Base-by-base conservation (phyloP, 1,140 invertebrate species). In the Macrobrachium rosenbergii region DNA sequence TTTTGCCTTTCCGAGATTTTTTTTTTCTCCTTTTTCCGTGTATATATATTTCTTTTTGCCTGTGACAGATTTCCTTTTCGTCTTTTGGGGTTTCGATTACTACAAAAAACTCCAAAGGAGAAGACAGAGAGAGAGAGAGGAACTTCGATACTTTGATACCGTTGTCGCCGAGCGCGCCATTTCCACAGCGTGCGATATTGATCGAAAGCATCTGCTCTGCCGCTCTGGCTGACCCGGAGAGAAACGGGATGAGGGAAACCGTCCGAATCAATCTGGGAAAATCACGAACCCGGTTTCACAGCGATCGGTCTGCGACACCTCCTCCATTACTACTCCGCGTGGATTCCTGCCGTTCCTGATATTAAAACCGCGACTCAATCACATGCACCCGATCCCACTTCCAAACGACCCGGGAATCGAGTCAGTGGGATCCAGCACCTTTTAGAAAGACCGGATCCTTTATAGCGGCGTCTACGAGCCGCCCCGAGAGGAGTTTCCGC, bases 311-410 rank as follows among this genome's bases (percentile, higher is more conserved):
- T 28, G n/a, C 77, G 67, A 43, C 77, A 45, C 84, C 84, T 80
- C 84, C 84, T 87, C 84, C 84, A 87, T 87, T 87, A 87, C 84
- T 28, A 52, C 77, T 87, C 63, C 77, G 84, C 67, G 78, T 59
- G 84, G 84, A 81, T 87, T 87, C 86, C 86, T 88, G 86, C 86
- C 86, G 86, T 67, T 88, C 86, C 72, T 88, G 86, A 88, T 88
- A 88, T 88, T 88, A 88, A 88, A 82, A 88, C 86, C 86, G 80
- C 86, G 86, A 88, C 86, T 88, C 86, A 77, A 88, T 88, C 86
- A 88, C 86, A 88, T 82, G 86, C 80, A 82, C 86, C 86, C 80
- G 86, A 82, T 77, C 80, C 79, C 79, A 87, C 85, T 87, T 77
- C 86, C 79, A 88, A 88, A 82, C 69, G 75, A 67, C 78, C 86